Base-by-base conservation (phyloP, 2,113 vertebrate species). In the Nerophis lumbriciformis region DNA sequence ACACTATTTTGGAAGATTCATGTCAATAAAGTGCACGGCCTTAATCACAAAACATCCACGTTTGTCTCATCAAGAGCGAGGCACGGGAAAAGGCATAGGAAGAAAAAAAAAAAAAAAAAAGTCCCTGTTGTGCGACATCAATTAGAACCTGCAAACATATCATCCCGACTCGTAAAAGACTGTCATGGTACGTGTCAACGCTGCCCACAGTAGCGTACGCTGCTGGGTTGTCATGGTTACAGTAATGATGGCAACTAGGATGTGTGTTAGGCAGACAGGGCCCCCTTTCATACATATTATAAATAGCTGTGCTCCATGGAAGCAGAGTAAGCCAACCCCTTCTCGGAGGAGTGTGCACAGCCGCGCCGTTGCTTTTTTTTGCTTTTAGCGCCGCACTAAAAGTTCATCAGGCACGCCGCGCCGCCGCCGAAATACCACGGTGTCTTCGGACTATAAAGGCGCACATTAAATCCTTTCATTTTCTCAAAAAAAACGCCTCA, bases 1-100 rank as follows among this genome's bases (percentile, higher is more conserved):
- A 82, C 77, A 77, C 73, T 72, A 75, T 71, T 63, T 60, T 28
- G 28, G 59, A 70, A 68, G 47, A 68, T 77, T 79, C 69, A 60
- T 71, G 70, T 79, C 65, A 63, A 69, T 75, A 68, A 58, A 74
- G 75, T 52, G 51, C 55, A 78, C 58, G 68, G 59, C 59, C 63
- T 68, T 65, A 69, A 66, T 75, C 63, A 76, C 62, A 28, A 28
- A 28, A 28, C 28, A 28, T 28, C 4, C 28, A 28, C 1, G 28
- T 28, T 28, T 28, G 28, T 28, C 28, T 28, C 28, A 28, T 28
- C 28, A 28, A 28, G 28, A 28, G 28, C 28, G 28, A 28, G 28
- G 28, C 28, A 28, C 28, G 54, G 7, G 14, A 15, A 14, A 54
- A 38, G 35, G 10, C 36, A 5, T 55, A 7, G 21, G 53, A 15